These are phyloP conservation scores for Enhydra lutris DNA, from an alignment of 2,113 vertebrate genomes.

Conservation along the genomic window DNA sequence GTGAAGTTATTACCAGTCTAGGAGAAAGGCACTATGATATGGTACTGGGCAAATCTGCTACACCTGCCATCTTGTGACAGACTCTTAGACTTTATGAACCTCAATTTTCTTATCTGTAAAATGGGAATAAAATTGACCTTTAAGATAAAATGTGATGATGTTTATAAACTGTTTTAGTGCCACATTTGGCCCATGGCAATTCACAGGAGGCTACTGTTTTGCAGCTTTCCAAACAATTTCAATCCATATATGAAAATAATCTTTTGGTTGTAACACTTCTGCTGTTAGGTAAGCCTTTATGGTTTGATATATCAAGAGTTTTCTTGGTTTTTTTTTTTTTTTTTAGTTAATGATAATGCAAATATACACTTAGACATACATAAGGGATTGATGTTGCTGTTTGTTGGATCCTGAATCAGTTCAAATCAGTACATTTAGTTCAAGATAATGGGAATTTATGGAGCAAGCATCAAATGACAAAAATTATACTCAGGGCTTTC, in stretches of 20 bases:
- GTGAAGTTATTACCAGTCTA: not conserved
- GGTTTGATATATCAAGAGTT: not conserved
- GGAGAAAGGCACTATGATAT: not conserved
- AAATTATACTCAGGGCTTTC: not conserved
- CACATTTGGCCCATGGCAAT: not conserved
- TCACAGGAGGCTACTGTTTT: not conserved
- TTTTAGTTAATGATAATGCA: not conserved
- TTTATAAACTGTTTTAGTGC: not conserved
- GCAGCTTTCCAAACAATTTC: not conserved
- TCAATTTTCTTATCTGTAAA: not conserved
- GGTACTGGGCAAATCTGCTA: not conserved
- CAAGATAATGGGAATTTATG: not conserved
- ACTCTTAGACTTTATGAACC: not conserved
- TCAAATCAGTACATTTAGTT: not conserved
- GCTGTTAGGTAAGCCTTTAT: not conserved
- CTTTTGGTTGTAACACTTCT: not conserved
- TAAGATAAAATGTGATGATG: not conserved
- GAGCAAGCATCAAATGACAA: not conserved
- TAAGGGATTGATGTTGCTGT: not conserved
- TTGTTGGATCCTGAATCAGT: not conserved
- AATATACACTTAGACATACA: not conserved
- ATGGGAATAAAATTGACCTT: not conserved
- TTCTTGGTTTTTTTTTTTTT: fast-evolving
- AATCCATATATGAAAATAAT: not conserved
- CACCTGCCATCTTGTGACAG: not conserved